Evolutionary conservation across 2,797 vertebrate species (phyloP).

Genomic region (Halcyon chelicuti): DNA sequence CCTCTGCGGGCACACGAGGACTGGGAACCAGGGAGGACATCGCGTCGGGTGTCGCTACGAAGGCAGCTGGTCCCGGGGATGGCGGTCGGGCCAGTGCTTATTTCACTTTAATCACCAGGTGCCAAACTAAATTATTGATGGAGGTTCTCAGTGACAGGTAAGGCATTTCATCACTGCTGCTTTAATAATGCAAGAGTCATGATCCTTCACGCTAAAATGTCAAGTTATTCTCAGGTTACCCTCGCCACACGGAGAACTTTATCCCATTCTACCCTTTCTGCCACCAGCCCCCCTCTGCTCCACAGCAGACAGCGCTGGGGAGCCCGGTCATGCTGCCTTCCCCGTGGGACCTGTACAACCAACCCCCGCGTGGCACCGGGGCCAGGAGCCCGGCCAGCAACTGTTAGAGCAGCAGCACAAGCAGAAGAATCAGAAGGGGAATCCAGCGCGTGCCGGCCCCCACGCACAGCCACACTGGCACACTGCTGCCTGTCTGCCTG

Average conservation of each 20-base stretch:
- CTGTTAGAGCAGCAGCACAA: rapidly evolving
- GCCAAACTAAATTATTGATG: conserved; percentile 71
- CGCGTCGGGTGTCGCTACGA: rapidly evolving
- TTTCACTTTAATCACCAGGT: conserved; percentile 65
- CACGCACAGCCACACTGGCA: rapidly evolving
- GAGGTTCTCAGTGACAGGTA: conserved; percentile 61
- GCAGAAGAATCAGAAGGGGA: background rate
- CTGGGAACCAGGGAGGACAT: background rate
- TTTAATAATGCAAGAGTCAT: conserved; percentile 73
- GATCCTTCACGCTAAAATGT: conserved; percentile 48
- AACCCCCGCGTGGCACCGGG: too few species aligned
- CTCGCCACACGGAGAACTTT: rapidly evolving
- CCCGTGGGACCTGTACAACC: background rate
- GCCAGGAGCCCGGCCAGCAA: background rate
- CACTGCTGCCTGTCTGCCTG: background rate
- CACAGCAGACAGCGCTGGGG: background rate
- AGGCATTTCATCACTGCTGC: conserved; percentile 41
- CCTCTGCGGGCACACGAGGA: rapidly evolving
- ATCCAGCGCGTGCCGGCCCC: background rate
- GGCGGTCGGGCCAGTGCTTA: background rate
- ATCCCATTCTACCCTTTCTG: background rate
- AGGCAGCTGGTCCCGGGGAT: rapidly evolving
- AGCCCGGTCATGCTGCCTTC: background rate
- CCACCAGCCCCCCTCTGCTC: conserved; percentile 60
- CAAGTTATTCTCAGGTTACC: conserved; percentile 54